These are phyloP conservation scores for Mythimna impura DNA, from an alignment of 2,888 invertebrate species.

Conservation along the genomic window DNA sequence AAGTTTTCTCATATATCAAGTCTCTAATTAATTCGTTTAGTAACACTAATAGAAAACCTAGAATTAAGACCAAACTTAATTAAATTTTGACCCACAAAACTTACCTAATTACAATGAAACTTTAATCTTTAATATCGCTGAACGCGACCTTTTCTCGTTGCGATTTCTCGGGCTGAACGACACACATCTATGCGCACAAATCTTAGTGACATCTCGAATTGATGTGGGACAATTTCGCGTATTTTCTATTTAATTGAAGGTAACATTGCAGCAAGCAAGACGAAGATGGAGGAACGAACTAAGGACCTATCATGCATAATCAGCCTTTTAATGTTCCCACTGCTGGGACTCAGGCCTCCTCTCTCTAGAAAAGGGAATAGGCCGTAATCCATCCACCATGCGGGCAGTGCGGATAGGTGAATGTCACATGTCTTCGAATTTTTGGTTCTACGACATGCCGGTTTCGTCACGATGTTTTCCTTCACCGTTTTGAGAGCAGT, in stretches of 20 bases:
- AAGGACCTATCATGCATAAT: no score
- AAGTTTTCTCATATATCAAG: constrained; percentile 9
- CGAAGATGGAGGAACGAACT: background rate
- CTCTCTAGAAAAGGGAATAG: no score
- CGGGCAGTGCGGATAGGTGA: no score
- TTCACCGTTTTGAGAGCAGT: no score
- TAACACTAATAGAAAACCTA: constrained; percentile 21
- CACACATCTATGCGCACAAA: no score
- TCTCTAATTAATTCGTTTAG: constrained; percentile 20
- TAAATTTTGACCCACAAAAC: background rate
- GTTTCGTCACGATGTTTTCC: no score
- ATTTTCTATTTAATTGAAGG: background rate
- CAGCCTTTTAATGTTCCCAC: no score
- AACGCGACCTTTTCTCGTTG: background rate
- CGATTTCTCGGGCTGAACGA: background rate
- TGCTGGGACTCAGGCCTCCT: no score
- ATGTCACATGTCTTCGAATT: no score
- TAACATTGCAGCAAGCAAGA: background rate
- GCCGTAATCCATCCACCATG: no score
- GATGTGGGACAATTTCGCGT: background rate
- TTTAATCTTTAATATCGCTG: background rate
- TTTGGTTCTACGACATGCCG: no score
- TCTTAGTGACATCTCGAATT: background rate
- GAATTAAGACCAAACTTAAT: constrained; percentile 23
- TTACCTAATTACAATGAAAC: constrained; percentile 20